Percentiles rank a stretch among this genome's conserved stretches.
These are phyloP conservation scores for Dipodomys stephensi DNA, from an alignment of 2,113 vertebrate genomes.

Conservation along the genomic window DNA sequence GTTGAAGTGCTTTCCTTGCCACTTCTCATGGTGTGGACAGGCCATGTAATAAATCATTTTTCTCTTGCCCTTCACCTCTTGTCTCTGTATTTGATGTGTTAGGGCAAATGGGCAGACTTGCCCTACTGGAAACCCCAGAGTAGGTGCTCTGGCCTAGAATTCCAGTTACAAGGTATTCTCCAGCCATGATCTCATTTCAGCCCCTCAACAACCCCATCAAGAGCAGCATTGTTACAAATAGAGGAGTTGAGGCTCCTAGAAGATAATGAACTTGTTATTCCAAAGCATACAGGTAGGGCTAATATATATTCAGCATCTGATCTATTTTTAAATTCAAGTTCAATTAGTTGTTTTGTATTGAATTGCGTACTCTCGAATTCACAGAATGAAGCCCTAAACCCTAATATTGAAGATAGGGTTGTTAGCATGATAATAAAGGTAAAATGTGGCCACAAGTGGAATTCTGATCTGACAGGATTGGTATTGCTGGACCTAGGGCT, in stretches of 20 bases:
- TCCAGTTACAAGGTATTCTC: neutral
- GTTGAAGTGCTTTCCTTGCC: too few species aligned
- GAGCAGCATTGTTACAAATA: neutral
- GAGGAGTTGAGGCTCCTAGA: neutral
- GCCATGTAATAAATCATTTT: too few species aligned
- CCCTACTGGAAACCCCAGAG: too few species aligned
- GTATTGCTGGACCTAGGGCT: neutral
- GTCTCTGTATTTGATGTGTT: too few species aligned
- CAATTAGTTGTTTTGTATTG: neutral
- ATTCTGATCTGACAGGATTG: neutral
- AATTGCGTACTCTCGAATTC: neutral
- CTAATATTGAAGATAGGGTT: neutral
- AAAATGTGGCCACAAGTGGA: neutral
- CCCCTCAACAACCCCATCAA: neutral
- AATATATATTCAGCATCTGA: neutral
- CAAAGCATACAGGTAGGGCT: neutral
- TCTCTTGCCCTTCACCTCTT: too few species aligned
- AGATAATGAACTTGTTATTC: neutral
- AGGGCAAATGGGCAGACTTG: too few species aligned
- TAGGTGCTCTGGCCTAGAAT: too few species aligned
- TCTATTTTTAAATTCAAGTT: constrained; percentile 37
- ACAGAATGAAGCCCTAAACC: neutral
- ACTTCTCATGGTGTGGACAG: too few species aligned
- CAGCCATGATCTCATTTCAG: neutral
- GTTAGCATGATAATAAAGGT: neutral